Conservation (phyloP, 2,888 invertebrate species). For the Volucella bombylans region DNA sequence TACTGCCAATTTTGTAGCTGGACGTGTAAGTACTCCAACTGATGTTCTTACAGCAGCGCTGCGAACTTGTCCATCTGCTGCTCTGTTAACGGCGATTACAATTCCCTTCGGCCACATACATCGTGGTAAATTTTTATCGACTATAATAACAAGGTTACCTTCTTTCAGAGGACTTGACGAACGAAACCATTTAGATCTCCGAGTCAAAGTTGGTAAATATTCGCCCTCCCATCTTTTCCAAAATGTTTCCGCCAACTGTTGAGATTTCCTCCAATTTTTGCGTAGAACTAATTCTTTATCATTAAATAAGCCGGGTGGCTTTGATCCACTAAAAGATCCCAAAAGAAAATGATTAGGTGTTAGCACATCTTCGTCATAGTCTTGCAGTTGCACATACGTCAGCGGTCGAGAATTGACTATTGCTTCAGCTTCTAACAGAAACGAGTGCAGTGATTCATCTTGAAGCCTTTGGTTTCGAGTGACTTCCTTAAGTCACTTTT, state of each 20-base stretch:
- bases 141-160: constrained; percentile 65
- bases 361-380: constrained; percentile 66
- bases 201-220: constrained; percentile 69
- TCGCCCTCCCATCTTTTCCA: constrained; percentile 65
- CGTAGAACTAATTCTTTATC: constrained; percentile 43
- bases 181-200: constrained; percentile 66
- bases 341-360: constrained; percentile 37
- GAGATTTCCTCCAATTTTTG: constrained; percentile 51
- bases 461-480: constrained; percentile 61
- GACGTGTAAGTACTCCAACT: constrained; percentile 21
- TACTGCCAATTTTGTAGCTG: constrained; percentile 45
- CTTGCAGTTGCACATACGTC: constrained; percentile 38
- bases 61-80: constrained; percentile 4
- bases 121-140: constrained; percentile 48
- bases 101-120: constrained; percentile 15
- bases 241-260: constrained; percentile 54
- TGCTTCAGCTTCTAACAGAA: constrained; percentile 57
- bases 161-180: constrained; percentile 23
- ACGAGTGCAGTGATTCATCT: constrained; percentile 68
- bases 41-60: constrained; percentile 41
- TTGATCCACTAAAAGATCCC: constrained; percentile 28
- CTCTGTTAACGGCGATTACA: too few species aligned
- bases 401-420: constrained; percentile 74
- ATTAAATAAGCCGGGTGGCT: constrained; percentile 49
- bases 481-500: constrained; percentile 59